Conservation (phyloP, 2,888 invertebrate genomes). For the Thymelicus acteon region DNA sequence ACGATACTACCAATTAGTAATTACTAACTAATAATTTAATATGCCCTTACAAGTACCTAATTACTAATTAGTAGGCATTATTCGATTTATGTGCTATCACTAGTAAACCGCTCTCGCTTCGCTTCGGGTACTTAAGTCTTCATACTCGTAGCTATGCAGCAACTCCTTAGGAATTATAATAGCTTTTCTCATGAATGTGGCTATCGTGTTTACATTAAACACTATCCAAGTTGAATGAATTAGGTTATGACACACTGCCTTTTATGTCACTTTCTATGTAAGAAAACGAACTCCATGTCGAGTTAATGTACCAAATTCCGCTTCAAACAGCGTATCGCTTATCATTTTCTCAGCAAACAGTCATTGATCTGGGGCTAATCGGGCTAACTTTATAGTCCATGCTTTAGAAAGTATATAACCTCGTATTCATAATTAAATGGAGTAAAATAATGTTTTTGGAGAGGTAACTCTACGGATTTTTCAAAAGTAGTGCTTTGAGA, state of each 20-base stretch:
- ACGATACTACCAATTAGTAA: too few relatives aligned
- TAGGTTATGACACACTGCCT: too few relatives aligned
- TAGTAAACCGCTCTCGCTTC: too few relatives aligned
- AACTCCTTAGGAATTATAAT: too few relatives aligned
- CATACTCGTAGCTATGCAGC: too few relatives aligned
- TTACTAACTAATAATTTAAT: too few relatives aligned
- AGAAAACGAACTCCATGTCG: constrained; percentile 29
- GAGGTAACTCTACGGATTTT: not conserved
- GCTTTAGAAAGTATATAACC: constrained; percentile 39
- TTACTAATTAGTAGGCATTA: too few relatives aligned
- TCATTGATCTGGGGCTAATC: constrained; percentile 40
- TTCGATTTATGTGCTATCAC: too few relatives aligned
- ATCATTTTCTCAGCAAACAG: constrained; percentile 42
- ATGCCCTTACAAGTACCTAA: too few relatives aligned
- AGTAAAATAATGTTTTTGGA: constrained; percentile 6
- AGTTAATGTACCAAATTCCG: constrained; percentile 36
- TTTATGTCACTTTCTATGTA: not conserved
- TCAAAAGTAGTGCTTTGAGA: not conserved
- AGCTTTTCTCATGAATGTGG: too few relatives aligned
- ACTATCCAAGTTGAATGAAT: not conserved
- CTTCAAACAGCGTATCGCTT: constrained; percentile 39
- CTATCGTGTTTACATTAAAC: too few relatives aligned
- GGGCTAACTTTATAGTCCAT: constrained; percentile 41
- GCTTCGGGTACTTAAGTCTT: too few relatives aligned
- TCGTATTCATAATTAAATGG: constrained; percentile 26